A percentile compares a stretch with the other conserved stretches of the same genome.
Evolutionary conservation across 2,888 invertebrate species (phyloP).

Genomic region (Archaeoteleia sp.): DNA sequence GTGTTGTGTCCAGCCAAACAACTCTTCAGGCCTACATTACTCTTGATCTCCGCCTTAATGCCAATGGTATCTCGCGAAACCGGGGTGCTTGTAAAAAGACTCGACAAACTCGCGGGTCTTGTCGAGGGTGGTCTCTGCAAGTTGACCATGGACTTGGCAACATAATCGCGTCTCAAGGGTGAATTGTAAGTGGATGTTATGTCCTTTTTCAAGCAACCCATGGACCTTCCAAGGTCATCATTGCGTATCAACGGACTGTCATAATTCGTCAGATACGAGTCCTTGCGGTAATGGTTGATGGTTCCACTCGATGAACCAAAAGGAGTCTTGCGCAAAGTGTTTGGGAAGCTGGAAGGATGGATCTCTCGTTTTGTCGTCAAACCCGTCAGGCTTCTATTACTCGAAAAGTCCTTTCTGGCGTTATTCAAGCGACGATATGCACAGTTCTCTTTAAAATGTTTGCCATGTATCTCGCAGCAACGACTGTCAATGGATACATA

Average conservation of each 20-base stretch:
- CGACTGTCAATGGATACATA: conserved; percentile 76
- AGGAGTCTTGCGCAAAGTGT: conserved; percentile 80
- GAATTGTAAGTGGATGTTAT: conserved; percentile 62
- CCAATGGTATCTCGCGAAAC: conserved; percentile 56
- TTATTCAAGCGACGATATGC: conserved; percentile 69
- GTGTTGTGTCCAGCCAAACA: conserved; percentile 64
- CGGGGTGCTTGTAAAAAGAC: conserved; percentile 56
- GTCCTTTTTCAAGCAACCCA: conserved; percentile 70
- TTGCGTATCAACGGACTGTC: conserved; percentile 70
- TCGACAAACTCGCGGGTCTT: conserved; percentile 59
- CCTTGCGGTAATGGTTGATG: conserved; percentile 64
- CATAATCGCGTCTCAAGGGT: conserved; percentile 69
- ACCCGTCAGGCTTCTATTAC: conserved; percentile 78
- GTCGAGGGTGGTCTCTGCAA: conserved; percentile 61
- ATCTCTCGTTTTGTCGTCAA: conserved; percentile 78
- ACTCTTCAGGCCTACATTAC: conserved; percentile 66
- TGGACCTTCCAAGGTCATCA: conserved; percentile 73
- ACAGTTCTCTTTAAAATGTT: conserved; percentile 73
- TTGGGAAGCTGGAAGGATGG: conserved; percentile 84
- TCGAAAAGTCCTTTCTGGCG: conserved; percentile 72
- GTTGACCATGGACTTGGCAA: conserved; percentile 71
- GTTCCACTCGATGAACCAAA: conserved; percentile 73
- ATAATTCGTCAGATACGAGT: conserved; percentile 49
- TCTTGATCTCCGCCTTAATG: conserved; percentile 49
- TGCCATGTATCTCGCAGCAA: conserved; percentile 84